phyloP scores from a whole-genome alignment of 2,888 invertebrate species.

The Lordiphosa fenestrarum region DNA sequence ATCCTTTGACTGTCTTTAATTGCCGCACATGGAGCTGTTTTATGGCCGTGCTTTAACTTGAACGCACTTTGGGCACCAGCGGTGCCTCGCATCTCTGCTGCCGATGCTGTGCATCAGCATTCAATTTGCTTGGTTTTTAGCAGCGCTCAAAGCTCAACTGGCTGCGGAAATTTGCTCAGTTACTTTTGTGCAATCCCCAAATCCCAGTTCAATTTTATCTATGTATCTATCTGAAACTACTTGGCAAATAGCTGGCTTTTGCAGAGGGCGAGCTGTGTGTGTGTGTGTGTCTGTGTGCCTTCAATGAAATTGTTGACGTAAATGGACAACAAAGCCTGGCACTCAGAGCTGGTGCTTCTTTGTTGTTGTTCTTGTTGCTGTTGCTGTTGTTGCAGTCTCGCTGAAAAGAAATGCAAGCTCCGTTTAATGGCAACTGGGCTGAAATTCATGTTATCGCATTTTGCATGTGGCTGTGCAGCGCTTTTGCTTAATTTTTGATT shows the following conservation, averaged over 20 bases:
- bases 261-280: conserved; percentile 2
- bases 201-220: conserved; percentile 75
- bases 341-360: conserved; percentile 46
- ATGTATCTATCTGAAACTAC: conserved; percentile 71
- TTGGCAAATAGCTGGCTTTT: conserved; percentile 56
- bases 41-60: conserved; percentile 51
- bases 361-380: conserved; percentile 27
- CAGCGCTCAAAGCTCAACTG: conserved; percentile 54
- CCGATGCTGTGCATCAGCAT: conserved; percentile 50
- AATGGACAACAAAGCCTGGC: conserved; percentile 71
- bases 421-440: conserved; percentile 55
- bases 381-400: conserved; percentile 16
- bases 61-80: conserved; percentile 42
- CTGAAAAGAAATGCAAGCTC: conserved; percentile 52
- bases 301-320: conserved; percentile 69
- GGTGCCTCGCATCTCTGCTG: conserved; percentile 22
- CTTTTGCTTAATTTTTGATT: conserved; percentile 6
- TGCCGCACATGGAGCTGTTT: conserved; percentile 36
- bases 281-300: conserved; percentile 25
- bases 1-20: conserved; percentile 53
- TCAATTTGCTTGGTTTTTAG: conserved; percentile 59
- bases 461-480: conserved; percentile 37
- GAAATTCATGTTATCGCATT: conserved; percentile 62
- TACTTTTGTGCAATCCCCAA: conserved; percentile 73
- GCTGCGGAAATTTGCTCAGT: conserved; percentile 76